A percentile compares a stretch with the other conserved stretches of the same genome.
Conservation (phyloP, 2,888 invertebrate genomes). For the Agrenia bidenticulata region DNA sequence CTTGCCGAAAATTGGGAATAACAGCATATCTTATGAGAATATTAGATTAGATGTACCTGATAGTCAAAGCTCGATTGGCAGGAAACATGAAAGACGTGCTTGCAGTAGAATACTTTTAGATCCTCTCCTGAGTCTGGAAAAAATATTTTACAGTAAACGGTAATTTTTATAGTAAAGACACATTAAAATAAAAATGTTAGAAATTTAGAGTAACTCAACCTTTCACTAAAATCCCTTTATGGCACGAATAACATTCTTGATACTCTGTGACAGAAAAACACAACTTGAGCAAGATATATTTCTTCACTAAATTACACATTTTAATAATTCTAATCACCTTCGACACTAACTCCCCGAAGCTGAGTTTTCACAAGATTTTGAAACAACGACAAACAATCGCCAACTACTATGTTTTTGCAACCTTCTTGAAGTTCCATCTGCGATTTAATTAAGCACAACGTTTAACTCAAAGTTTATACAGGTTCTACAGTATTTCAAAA, state of each 20-base stretch:
- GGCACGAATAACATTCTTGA: slow-evolving; percentile 76
- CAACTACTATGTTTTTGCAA: slow-evolving; percentile 83
- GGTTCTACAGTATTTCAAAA: slow-evolving; percentile 4
- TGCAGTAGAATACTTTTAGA: slow-evolving; percentile 80
- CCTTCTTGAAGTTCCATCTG: slow-evolving; percentile 84
- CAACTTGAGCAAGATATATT: too few relatives aligned
- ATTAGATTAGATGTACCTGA: slow-evolving; percentile 47
- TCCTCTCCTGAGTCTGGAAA: slow-evolving; percentile 69
- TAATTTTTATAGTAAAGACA: too few relatives aligned
- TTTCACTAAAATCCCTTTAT: slow-evolving; percentile 71
- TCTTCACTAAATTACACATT: too few relatives aligned
- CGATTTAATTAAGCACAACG: background rate
- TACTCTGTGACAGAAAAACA: slow-evolving; percentile 63
- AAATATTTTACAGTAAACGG: too few relatives aligned
- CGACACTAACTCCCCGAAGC: slow-evolving; percentile 72
- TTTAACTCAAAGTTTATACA: background rate
- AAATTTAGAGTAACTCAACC: too few relatives aligned
- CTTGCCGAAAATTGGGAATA: too few relatives aligned
- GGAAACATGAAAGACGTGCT: slow-evolving; percentile 83
- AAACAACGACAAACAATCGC: slow-evolving; percentile 85
- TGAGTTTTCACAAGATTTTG: slow-evolving; percentile 76
- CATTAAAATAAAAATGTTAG: too few relatives aligned
- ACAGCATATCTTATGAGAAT: too few relatives aligned
- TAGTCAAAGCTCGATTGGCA: slow-evolving; percentile 64
- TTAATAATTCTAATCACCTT: slow-evolving; percentile 60